A percentile compares a stretch with the other conserved stretches of the same genome.
phyloP scores from a whole-genome alignment of 1,140 invertebrate genomes.

The Patella vulgata region DNA sequence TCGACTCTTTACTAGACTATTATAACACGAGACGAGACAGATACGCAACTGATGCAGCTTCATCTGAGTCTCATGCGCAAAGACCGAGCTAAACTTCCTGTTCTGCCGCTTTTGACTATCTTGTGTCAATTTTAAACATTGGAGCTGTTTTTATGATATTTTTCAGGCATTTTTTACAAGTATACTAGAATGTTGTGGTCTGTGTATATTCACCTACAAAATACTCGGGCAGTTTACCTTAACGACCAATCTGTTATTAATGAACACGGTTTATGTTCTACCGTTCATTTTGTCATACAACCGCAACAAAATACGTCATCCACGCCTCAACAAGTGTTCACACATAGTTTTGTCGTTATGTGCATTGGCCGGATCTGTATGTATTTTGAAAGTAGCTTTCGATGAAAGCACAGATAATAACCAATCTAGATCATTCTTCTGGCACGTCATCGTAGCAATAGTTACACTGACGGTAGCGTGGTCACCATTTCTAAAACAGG shows the following conservation, averaged over 20 bases:
- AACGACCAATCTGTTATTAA: slow-evolving; percentile 1
- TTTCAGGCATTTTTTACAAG: slow-evolving; percentile 22
- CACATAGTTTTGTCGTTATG: neutral
- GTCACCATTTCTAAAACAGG: slow-evolving; percentile 9
- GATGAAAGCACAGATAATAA: neutral
- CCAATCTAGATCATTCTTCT: neutral
- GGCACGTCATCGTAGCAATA: slow-evolving; percentile 3
- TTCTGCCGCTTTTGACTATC: too few relatives aligned
- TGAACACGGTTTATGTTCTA: slow-evolving; percentile 19
- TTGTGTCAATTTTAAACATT: too few relatives aligned
- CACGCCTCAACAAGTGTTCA: neutral
- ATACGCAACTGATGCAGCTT: neutral
- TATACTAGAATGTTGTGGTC: slow-evolving; percentile 26
- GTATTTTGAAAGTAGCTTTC: neutral
- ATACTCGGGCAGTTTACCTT: slow-evolving; percentile 3
- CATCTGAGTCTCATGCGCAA: neutral
- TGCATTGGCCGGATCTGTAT: slow-evolving; percentile 6
- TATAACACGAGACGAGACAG: neutral
- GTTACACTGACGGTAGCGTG: slow-evolving; percentile 19
- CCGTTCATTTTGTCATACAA: slow-evolving; percentile 11
- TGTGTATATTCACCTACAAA: slow-evolving; percentile 23
- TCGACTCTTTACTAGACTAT: neutral
- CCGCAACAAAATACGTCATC: neutral
- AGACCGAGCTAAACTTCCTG: neutral
- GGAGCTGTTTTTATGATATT: neutral